Conservation (phyloP, 1,140 invertebrate genomes). For the Pogonus chalceus region DNA sequence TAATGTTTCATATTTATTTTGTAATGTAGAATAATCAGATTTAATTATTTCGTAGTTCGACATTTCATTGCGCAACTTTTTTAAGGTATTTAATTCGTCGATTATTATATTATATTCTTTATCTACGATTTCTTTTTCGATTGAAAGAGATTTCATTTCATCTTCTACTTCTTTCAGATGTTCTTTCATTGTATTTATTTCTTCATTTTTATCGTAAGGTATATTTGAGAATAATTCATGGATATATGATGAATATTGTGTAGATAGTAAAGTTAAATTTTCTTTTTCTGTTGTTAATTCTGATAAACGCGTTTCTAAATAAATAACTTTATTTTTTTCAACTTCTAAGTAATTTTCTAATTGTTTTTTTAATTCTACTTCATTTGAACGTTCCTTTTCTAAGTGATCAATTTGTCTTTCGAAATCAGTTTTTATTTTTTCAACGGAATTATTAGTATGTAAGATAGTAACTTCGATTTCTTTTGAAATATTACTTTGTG, state of each 20-base stretch:
- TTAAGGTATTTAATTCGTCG: conserved; percentile 5
- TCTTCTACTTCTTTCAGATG: neutral
- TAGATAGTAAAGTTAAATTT: neutral
- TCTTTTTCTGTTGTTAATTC: conserved; percentile 9
- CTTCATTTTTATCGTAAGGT: neutral
- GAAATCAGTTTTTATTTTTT: conserved; percentile 19
- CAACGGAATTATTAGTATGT: conserved; percentile 17
- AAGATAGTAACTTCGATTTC: conserved; percentile 21
- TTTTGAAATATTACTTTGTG: conserved; percentile 21
- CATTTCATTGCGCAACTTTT: neutral
- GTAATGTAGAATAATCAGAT: neutral
- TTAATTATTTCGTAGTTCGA: neutral
- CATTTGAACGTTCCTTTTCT: conserved; percentile 12
- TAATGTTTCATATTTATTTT: neutral
- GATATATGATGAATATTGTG: neutral
- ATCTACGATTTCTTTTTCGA: conserved; percentile 5
- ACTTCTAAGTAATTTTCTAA: conserved; percentile 7
- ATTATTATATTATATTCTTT: conserved; percentile 19
- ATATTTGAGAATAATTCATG: neutral
- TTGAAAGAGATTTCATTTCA: conserved; percentile 7
- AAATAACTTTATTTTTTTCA: conserved; percentile 8
- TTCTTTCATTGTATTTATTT: neutral
- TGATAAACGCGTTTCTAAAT: conserved; percentile 6
- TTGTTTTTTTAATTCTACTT: conserved; percentile 8
- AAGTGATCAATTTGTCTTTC: conserved; percentile 14